A percentile compares a stretch with the other conserved stretches of the same genome.
phyloP scores from a whole-genome alignment of 2,797 vertebrate genomes.

The Falco columbarius region DNA sequence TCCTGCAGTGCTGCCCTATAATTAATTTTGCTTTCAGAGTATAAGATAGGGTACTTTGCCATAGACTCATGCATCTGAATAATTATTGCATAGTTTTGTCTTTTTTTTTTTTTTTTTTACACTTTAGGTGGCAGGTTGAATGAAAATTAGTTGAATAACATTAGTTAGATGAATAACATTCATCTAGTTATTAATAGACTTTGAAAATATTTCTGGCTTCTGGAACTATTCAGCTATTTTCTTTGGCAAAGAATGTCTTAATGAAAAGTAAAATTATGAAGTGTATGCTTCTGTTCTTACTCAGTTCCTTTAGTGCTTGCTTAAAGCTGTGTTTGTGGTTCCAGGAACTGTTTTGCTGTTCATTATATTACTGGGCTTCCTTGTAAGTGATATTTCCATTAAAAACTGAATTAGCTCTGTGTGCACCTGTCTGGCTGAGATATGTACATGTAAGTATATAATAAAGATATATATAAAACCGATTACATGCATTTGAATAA shows the following conservation, averaged over 20 bases:
- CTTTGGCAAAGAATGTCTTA: constrained; percentile 45
- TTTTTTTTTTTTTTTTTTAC: background rate
- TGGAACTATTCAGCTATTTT: constrained; percentile 57
- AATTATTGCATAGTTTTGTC: constrained; percentile 43
- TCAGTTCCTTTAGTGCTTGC: background rate
- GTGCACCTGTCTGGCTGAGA: background rate
- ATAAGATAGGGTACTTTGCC: background rate
- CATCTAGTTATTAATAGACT: constrained; percentile 56
- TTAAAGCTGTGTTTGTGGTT: background rate
- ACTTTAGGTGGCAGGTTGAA: constrained; percentile 21
- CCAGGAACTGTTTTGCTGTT: background rate
- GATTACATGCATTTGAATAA: background rate
- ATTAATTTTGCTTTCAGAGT: background rate
- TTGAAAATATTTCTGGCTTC: constrained; percentile 59
- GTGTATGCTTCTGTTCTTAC: background rate
- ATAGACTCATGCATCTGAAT: background rate
- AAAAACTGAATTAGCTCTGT: background rate
- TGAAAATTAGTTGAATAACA: constrained; percentile 35
- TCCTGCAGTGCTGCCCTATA: background rate
- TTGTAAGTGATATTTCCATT: background rate
- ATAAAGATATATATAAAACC: background rate
- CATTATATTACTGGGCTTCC: background rate
- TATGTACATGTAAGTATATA: background rate
- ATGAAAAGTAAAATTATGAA: constrained; percentile 15
- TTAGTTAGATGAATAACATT: constrained; percentile 54